Conservation (phyloP, 2,888 invertebrate genomes). For the Eulithis prunata region DNA sequence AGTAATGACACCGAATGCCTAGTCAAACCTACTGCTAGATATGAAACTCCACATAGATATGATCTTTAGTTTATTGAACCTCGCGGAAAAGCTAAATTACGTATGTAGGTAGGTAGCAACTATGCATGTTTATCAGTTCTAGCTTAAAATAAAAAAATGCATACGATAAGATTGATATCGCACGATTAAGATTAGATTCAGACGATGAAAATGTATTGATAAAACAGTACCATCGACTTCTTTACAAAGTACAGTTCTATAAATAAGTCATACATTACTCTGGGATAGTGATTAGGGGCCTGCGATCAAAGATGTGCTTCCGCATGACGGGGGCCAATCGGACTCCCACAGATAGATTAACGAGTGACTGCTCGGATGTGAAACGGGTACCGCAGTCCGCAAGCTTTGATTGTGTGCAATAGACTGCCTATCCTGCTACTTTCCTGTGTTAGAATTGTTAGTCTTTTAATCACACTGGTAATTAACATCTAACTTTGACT, state of each 20-base stretch:
- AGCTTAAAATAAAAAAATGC: too few relatives aligned
- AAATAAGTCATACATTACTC: not conserved
- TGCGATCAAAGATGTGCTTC: conserved; percentile 76
- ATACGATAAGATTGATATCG: too few relatives aligned
- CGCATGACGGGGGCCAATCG: conserved; percentile 64
- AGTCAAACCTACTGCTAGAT: conserved; percentile 5
- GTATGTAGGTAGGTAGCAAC: too few relatives aligned
- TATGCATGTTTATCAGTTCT: too few relatives aligned
- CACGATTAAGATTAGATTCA: too few relatives aligned
- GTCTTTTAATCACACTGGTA: not conserved
- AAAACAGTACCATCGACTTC: too few relatives aligned
- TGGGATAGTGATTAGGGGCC: conserved; percentile 68
- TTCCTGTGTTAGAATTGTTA: not conserved
- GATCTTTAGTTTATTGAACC: too few relatives aligned
- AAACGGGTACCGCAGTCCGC: conserved; percentile 39
- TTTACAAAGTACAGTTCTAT: conserved; percentile 7
- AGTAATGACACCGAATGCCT: conserved; percentile 1
- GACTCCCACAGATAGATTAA: conserved; percentile 57
- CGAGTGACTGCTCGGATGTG: conserved; percentile 51
- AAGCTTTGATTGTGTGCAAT: conserved; percentile 36
- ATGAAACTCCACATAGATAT: conserved; percentile 11
- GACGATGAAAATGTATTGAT: too few relatives aligned
- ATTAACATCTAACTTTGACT: not conserved
- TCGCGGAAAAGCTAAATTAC: too few relatives aligned
- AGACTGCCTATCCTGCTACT: not conserved